Conservation (phyloP, 2,888 invertebrate genomes). For the Lysandra bellargus region DNA sequence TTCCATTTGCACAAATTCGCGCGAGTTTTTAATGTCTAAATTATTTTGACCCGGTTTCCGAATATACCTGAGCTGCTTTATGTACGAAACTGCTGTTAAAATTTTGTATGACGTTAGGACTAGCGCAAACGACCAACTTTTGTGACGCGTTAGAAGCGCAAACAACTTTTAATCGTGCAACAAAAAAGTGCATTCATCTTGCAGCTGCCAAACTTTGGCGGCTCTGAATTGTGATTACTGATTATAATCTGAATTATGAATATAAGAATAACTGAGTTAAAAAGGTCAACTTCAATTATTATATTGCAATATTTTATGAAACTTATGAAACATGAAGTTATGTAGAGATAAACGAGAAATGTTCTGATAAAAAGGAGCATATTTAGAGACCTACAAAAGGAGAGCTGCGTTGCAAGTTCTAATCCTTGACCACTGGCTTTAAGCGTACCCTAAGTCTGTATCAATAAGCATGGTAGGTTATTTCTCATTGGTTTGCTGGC, state of each 20-base stretch:
- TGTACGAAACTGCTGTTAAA: conserved; percentile 6
- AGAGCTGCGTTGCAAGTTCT: too few relatives aligned
- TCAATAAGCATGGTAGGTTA: too few relatives aligned
- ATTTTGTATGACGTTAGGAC: conserved; percentile 7
- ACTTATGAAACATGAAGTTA: not conserved
- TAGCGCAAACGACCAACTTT: conserved; percentile 1
- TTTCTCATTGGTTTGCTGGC: too few relatives aligned
- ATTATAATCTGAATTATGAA: too few relatives aligned
- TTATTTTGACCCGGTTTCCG: conserved; percentile 27
- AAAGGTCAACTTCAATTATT: not conserved
- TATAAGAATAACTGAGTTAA: not conserved
- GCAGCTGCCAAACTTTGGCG: not conserved
- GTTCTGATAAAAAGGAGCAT: too few relatives aligned
- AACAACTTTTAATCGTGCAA: conserved; percentile 6
- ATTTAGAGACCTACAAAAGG: too few relatives aligned
- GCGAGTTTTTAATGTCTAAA: conserved; percentile 19
- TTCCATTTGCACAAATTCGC: not conserved
- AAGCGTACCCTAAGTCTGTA: too few relatives aligned
- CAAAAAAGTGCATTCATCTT: not conserved
- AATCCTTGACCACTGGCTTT: too few relatives aligned
- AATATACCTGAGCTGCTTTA: conserved; percentile 3
- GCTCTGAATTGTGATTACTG: not conserved
- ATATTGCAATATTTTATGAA: not conserved
- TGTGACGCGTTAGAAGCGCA: not conserved
- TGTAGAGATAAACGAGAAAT: not conserved